A percentile compares a stretch with the other conserved stretches of the same genome.
These are phyloP conservation scores for Luidia sarsii DNA, from an alignment of 53 echinoderm and acorn worm species.

Conservation along the genomic window DNA sequence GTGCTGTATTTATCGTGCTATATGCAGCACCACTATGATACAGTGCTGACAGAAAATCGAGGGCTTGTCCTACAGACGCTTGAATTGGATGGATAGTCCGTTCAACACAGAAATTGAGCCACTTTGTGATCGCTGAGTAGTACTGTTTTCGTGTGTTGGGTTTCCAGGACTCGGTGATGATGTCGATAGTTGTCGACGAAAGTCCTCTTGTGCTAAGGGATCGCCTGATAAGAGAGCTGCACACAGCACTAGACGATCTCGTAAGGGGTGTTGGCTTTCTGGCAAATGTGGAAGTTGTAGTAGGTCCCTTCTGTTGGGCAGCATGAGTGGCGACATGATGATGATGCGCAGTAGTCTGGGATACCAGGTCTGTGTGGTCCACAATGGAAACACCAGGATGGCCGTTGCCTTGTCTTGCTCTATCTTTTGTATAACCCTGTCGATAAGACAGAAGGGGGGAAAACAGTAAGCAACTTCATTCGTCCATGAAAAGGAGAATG, in stretches of 20 bases:
- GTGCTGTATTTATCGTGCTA: not conserved
- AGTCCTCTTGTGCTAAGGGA: not conserved
- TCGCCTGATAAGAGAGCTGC: not conserved
- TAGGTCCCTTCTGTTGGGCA: constrained; percentile 1
- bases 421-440: constrained; percentile 28
- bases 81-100: constrained; percentile 3
- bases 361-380: constrained; percentile 10
- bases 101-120: not conserved
- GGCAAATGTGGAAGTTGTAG: constrained; percentile 10
- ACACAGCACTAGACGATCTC: not conserved
- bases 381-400: not conserved
- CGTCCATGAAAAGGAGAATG: not conserved
- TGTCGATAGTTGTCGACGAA: constrained; percentile 2
- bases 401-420: not conserved
- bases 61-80: not conserved
- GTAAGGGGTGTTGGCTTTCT: not conserved
- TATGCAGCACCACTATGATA: not conserved
- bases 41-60: not conserved
- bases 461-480: constrained; percentile 19
- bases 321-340: not conserved
- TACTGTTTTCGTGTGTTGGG: not conserved
- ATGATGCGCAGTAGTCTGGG: not conserved
- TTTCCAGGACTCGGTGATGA: not conserved
- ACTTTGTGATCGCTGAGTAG: not conserved
- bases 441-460: constrained; percentile 23